Evolutionary conservation across 2,113 vertebrate genomes (phyloP).

Genomic region (Mesoclemmys tuberculata): DNA sequence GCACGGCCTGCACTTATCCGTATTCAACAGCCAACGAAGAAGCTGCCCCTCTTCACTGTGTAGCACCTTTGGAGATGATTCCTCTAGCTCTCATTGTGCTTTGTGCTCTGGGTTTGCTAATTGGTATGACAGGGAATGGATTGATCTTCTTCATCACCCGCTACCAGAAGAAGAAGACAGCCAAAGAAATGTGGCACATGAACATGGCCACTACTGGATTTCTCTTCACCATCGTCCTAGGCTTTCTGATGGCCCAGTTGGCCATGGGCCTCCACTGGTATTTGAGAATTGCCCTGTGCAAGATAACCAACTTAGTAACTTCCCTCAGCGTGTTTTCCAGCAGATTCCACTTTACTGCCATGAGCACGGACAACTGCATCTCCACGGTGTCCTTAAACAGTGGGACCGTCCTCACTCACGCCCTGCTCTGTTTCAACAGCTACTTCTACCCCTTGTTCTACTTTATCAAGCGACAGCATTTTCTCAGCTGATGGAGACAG

Average conservation of each 20-base stretch:
- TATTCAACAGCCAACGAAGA: not conserved
- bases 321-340: conserved; percentile 44
- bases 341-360: conserved; percentile 69
- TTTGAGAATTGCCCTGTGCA: conserved; percentile 80
- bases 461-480: not conserved
- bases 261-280: conserved; percentile 78
- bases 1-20: not conserved
- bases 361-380: conserved; percentile 77
- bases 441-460: not conserved
- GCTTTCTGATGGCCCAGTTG: conserved; percentile 74
- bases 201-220: conserved; percentile 88
- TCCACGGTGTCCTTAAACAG: not conserved
- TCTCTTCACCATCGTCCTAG: conserved; percentile 85
- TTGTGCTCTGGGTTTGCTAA: conserved; percentile 79
- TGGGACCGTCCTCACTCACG: not conserved
- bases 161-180: conserved; percentile 81
- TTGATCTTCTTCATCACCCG: conserved; percentile 84
- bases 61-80: fast-evolving
- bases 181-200: conserved; percentile 88
- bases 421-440: not conserved
- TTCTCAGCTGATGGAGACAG: not conserved
- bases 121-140: conserved; percentile 79
- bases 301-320: conserved; percentile 72
- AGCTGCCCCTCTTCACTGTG: not conserved
- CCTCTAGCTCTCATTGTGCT: conserved; percentile 75